Evolutionary conservation across 1,140 invertebrate species (phyloP).

Genomic region (Wasmannia auropunctata): DNA sequence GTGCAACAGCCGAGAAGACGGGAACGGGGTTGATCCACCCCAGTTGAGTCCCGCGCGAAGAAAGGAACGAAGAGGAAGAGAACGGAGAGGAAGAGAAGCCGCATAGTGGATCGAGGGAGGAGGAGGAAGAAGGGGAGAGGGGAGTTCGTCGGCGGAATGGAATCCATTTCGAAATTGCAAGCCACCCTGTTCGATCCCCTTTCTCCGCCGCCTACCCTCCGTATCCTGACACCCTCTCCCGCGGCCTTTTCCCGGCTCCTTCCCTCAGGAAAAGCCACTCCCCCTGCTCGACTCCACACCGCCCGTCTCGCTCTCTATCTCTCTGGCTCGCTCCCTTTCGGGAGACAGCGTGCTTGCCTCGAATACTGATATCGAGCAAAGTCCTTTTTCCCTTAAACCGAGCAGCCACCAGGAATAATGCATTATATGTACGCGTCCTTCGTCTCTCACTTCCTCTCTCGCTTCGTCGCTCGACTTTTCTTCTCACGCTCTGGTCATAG

Average conservation of each 20-base stretch:
- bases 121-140: constrained; percentile 34
- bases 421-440: constrained; percentile 78
- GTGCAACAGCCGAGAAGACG: constrained; percentile 60
- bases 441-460: constrained; percentile 59
- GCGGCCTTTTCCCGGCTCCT: constrained; percentile 64
- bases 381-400: constrained; percentile 81
- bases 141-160: constrained; percentile 72
- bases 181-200: constrained; percentile 79
- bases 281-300: constrained; percentile 58
- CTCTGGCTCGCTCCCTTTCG: constrained; percentile 48
- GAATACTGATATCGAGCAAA: constrained; percentile 84
- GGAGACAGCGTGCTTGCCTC: constrained; percentile 74
- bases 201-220: constrained; percentile 46
- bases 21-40: constrained; percentile 76
- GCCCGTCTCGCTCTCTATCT: constrained; percentile 19
- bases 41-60: constrained; percentile 57
- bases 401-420: constrained; percentile 81
- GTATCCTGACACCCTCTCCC: constrained; percentile 41
- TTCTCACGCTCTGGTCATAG: constrained; percentile 21
- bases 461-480: constrained; percentile 40
- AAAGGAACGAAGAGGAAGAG: constrained; percentile 70
- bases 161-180: constrained; percentile 85
- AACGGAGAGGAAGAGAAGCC: constrained; percentile 72
- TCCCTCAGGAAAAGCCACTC: constrained; percentile 81
- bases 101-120: constrained; percentile 40